A percentile compares a stretch with the other conserved stretches of the same genome.
Conservation (phyloP, 2,797 vertebrate genomes). For the Delichon dasypus region DNA sequence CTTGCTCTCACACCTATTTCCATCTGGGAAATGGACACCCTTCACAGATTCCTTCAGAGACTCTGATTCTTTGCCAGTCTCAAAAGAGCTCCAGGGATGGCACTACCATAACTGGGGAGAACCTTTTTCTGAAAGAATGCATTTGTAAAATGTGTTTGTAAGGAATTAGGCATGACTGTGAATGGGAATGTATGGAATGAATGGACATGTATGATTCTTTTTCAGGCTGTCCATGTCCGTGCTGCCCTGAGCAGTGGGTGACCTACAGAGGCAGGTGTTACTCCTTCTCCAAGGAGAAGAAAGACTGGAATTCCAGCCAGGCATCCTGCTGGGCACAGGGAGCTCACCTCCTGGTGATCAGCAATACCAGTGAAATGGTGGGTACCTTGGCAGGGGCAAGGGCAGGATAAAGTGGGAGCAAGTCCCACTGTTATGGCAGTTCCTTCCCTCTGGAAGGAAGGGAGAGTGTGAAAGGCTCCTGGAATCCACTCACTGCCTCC, state of each 20-base stretch:
- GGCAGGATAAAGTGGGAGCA: neutral
- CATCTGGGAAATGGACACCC: neutral
- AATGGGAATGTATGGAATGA: neutral
- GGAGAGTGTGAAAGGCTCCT: neutral
- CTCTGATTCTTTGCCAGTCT: neutral
- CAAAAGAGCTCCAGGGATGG: neutral
- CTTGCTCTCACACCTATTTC: neutral
- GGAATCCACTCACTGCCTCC: neutral
- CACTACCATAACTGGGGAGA: neutral
- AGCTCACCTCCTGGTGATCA: neutral
- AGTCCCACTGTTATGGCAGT: neutral
- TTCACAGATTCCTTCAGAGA: neutral
- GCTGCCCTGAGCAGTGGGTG: neutral
- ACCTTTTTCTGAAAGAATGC: neutral
- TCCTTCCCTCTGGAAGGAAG: neutral
- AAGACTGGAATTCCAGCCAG: neutral
- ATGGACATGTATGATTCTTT: neutral
- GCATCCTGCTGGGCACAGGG: neutral
- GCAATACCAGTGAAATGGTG: neutral
- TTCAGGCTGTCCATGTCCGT: neutral
- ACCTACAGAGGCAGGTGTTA: neutral
- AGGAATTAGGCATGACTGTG: neutral
- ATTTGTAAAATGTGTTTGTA: neutral
- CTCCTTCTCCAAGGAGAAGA: neutral
- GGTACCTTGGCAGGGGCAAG: neutral